Evolutionary conservation across 2,113 vertebrate genomes (phyloP).

Genomic region (Rutilus rutilus): DNA sequence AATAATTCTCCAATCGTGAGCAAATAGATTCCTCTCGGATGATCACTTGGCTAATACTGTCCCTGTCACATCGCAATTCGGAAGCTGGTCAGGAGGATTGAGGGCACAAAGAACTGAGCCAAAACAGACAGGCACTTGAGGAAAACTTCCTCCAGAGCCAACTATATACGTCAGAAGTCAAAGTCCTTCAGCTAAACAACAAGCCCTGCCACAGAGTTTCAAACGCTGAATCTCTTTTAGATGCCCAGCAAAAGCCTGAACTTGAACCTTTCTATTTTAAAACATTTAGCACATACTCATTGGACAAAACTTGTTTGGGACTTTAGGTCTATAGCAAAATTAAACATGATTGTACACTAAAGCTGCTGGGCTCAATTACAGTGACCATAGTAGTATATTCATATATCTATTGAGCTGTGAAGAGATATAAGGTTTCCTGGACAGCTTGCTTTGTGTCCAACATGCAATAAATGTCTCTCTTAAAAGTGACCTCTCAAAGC

Average conservation of each 20-base stretch:
- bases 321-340: background rate
- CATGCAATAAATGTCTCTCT: background rate
- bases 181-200: constrained; percentile 18
- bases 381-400: background rate
- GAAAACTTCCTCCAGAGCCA: constrained; percentile 5
- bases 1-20: background rate
- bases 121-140: constrained; percentile 15
- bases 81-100: constrained; percentile 9
- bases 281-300: background rate
- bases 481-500: constrained; percentile 3
- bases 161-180: background rate
- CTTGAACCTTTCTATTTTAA: background rate
- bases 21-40: background rate
- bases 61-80: constrained; percentile 1
- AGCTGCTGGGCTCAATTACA: background rate
- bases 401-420: background rate
- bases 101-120: background rate
- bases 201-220: background rate
- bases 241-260: background rate
- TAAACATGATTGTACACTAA: background rate
- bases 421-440: background rate
- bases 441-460: background rate
- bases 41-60: background rate
- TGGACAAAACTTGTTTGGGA: background rate
- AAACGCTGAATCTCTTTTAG: background rate